These are phyloP conservation scores for Anser brachyrhynchus DNA, from an alignment of 2,113 vertebrate genomes.

Conservation along the genomic window DNA sequence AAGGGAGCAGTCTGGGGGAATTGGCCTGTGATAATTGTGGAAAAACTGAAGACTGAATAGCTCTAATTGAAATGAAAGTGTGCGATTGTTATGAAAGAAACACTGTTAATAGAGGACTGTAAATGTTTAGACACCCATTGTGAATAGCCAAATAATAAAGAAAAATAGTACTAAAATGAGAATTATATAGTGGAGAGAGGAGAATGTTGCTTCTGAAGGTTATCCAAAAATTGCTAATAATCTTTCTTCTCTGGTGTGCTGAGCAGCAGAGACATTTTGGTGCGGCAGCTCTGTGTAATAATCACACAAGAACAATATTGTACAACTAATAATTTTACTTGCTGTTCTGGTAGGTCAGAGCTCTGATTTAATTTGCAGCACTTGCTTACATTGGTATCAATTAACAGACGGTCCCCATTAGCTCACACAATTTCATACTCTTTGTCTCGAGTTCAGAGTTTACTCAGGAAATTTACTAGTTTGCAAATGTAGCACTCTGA, in stretches of 20 bases:
- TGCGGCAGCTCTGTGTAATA: constrained; percentile 48
- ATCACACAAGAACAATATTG: constrained; percentile 41
- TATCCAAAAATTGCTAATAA: constrained; percentile 63
- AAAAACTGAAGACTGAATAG: constrained; percentile 75
- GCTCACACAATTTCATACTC: constrained; percentile 27
- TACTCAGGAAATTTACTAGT: constrained; percentile 37
- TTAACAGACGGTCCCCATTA: constrained; percentile 26
- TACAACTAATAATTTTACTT: constrained; percentile 61
- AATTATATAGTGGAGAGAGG: constrained; percentile 39
- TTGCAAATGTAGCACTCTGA: constrained; percentile 46
- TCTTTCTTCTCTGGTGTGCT: neutral
- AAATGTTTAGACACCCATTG: constrained; percentile 83
- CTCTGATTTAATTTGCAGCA: constrained; percentile 62
- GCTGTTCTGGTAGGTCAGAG: constrained; percentile 53
- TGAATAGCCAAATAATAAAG: constrained; percentile 75
- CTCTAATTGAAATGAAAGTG: constrained; percentile 82
- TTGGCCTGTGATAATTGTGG: constrained; percentile 71
- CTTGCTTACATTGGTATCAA: constrained; percentile 45
- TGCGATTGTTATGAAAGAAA: constrained; percentile 75
- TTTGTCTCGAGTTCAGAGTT: constrained; percentile 63
- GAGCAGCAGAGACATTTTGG: constrained; percentile 12
- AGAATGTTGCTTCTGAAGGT: constrained; percentile 42
- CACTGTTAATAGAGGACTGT: constrained; percentile 72
- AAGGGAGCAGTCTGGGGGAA: constrained; percentile 64
- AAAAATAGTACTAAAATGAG: constrained; percentile 68